phyloP scores from a whole-genome alignment of 35 echinoderm and acorn worm genomes.

The Eucidaris tribuloides region DNA sequence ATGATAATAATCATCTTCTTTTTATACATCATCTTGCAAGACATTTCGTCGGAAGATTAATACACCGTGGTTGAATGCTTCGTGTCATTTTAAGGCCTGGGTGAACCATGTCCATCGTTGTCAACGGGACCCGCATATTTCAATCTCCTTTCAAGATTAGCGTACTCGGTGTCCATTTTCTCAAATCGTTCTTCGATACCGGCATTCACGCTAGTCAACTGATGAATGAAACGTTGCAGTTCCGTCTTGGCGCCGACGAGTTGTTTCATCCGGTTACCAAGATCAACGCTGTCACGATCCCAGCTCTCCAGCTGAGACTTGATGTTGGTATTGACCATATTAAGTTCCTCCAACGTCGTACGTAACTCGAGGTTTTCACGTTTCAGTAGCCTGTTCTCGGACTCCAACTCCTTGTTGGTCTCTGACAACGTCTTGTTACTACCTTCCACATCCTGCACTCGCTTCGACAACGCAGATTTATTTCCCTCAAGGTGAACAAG shows the following conservation, averaged over 20 bases:
- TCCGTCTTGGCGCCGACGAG: constrained; percentile 60
- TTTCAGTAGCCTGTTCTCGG: constrained; percentile 6
- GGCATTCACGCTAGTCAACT: constrained; percentile 58
- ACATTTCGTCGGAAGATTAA: too few relatives aligned
- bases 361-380: constrained; percentile 48
- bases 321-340: constrained; percentile 43
- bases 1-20: too few relatives aligned
- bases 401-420: constrained; percentile 9
- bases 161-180: constrained; percentile 81
- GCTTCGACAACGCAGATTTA: constrained; percentile 3
- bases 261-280: constrained; percentile 52
- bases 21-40: too few relatives aligned
- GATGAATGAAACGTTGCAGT: constrained; percentile 59
- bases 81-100: too few relatives aligned
- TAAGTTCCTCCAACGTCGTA: constrained; percentile 49
- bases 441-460: constrained; percentile 19
- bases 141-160: constrained; percentile 36
- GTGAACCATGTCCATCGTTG: too few relatives aligned
- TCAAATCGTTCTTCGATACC: constrained; percentile 78
- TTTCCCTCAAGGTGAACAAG: constrained; percentile 23
- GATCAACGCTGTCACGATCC: constrained; percentile 46
- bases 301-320: constrained; percentile 34
- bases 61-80: too few relatives aligned
- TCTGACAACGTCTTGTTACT: constrained; percentile 2
- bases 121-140: neutral